Percentiles rank a stretch among this genome's conserved stretches.
These are phyloP conservation scores for Channallabes apus DNA, from an alignment of 2,797 vertebrate species.

Conservation along the genomic window DNA sequence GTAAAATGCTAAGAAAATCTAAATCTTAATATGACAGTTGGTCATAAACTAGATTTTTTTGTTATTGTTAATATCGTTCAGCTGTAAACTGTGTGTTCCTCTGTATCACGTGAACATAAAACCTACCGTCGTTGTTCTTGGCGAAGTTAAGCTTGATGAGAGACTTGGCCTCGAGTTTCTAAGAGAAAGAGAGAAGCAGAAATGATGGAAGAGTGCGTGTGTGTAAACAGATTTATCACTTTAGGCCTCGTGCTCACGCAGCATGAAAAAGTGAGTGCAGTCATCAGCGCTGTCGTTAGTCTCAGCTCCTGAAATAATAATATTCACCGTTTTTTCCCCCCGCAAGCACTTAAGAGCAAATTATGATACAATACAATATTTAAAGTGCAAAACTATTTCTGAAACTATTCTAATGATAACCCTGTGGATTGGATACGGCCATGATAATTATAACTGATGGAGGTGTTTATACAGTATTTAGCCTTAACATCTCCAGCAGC, in stretches of 20 bases:
- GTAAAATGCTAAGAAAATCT: no score
- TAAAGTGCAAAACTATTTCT: no score
- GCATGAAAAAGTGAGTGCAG: not conserved
- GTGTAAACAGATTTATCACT: not conserved
- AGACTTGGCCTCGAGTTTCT: constrained; percentile 94
- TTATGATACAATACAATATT: not conserved
- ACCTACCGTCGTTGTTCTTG: constrained; percentile 93
- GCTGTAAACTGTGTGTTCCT: no score
- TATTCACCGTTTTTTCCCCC: no score
- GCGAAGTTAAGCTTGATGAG: constrained; percentile 90
- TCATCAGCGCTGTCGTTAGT: not conserved
- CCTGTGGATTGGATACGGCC: no score
- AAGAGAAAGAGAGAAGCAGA: constrained; percentile 6
- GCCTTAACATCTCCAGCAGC: not conserved
- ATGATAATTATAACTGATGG: not conserved
- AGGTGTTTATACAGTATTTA: not conserved
- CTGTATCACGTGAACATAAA: constrained; percentile 3
- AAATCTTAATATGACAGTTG: no score
- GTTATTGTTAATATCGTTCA: no score
- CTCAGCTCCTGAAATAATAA: not conserved
- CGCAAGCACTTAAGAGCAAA: not conserved
- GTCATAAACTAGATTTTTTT: no score
- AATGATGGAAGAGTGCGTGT: not conserved
- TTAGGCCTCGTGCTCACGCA: not conserved
- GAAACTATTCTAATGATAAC: no score